phyloP scores from a whole-genome alignment of 2,113 vertebrate species.

The Notothenia coriiceps region DNA sequence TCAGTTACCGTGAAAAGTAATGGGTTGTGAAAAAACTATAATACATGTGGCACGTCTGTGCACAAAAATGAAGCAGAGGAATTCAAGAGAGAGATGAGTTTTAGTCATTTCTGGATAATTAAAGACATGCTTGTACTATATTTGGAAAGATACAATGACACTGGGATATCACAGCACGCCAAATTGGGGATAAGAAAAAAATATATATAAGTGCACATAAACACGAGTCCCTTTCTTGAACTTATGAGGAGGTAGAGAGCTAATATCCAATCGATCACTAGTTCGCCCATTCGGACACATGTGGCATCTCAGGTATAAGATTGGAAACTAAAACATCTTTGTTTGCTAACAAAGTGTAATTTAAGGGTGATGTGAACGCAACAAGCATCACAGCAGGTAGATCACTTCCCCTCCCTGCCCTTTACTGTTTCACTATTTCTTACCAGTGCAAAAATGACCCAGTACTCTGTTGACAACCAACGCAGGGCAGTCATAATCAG shows the following conservation, averaged over 20 bases:
- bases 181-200: constrained; percentile 40
- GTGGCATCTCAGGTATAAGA: constrained; percentile 57
- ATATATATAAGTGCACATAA: constrained; percentile 71
- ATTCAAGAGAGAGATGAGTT: constrained; percentile 51
- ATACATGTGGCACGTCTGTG: constrained; percentile 66
- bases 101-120: constrained; percentile 60
- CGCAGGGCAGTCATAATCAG: constrained; percentile 46
- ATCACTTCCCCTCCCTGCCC: constrained; percentile 10
- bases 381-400: constrained; percentile 64
- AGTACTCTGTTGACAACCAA: constrained; percentile 52
- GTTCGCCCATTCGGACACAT: constrained; percentile 45
- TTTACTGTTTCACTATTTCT: constrained; percentile 10
- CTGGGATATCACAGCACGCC: constrained; percentile 58
- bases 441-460: constrained; percentile 61
- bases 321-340: constrained; percentile 46
- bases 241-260: constrained; percentile 77
- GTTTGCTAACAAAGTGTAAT: constrained; percentile 53
- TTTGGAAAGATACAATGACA: constrained; percentile 63
- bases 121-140: constrained; percentile 72
- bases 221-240: constrained; percentile 80
- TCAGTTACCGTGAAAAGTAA: constrained; percentile 53
- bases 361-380: constrained; percentile 48
- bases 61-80: constrained; percentile 72
- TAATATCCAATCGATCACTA: constrained; percentile 64
- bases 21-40: constrained; percentile 61